Evolutionary conservation across 2,888 invertebrate species (phyloP).

Genomic region (Nesidiocoris tenuis): DNA sequence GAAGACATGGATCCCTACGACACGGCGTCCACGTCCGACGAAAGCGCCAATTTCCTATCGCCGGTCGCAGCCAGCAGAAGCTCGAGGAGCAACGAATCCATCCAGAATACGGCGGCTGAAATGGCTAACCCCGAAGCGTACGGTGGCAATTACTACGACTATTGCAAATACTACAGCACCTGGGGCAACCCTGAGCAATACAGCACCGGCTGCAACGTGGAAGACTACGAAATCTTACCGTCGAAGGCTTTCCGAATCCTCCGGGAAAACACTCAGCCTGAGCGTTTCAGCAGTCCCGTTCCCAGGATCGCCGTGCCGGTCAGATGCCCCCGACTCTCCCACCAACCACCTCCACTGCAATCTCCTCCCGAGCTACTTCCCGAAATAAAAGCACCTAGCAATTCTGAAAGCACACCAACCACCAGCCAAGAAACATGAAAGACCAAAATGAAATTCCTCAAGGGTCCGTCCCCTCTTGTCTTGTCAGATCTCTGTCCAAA

Average conservation of each 20-base stretch:
- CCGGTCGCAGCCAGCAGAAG: constrained; percentile 33
- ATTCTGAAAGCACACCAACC: constrained; percentile 29
- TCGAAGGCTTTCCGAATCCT: constrained; percentile 62
- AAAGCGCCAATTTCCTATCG: constrained; percentile 51
- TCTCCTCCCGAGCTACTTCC: constrained; percentile 5
- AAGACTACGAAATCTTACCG: constrained; percentile 59
- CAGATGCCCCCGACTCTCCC: constrained; percentile 62
- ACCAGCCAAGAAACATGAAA: constrained; percentile 58
- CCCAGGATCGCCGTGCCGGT: constrained; percentile 59
- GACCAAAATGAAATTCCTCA: constrained; percentile 55
- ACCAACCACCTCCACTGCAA: background rate
- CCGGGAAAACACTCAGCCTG: constrained; percentile 57
- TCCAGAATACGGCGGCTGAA: constrained; percentile 23
- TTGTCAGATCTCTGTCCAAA: constrained; percentile 43
- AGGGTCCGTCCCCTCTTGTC: constrained; percentile 33
- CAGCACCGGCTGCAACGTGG: constrained; percentile 50
- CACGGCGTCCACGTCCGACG: constrained; percentile 55
- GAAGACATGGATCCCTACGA: constrained; percentile 60
- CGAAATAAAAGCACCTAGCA: constrained; percentile 27
- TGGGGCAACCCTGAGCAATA: constrained; percentile 55
- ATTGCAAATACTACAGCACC: constrained; percentile 60
- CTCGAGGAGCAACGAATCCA: constrained; percentile 8
- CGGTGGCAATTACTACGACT: constrained; percentile 58
- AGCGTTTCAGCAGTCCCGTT: constrained; percentile 52
- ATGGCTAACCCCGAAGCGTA: constrained; percentile 56